Evolutionary conservation across 2,797 vertebrate species (phyloP).

Genomic region (Ctenopoma kingsleyae): DNA sequence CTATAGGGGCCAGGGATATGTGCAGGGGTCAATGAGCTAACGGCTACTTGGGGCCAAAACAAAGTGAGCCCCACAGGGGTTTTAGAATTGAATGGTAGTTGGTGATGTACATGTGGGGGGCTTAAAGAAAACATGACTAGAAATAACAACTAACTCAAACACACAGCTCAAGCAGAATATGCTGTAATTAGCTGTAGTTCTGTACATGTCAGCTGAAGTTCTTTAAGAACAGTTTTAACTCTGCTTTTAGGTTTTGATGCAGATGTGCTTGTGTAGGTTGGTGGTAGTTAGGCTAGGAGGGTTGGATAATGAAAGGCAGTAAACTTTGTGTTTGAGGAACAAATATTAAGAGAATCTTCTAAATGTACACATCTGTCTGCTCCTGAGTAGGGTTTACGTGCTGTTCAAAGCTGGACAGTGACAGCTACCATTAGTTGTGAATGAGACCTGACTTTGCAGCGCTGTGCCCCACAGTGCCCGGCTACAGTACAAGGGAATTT

Average conservation of each 20-base stretch:
- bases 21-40: conserved; percentile 73
- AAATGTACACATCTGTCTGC: neutral
- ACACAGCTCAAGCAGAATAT: conserved; percentile 34
- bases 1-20: conserved; percentile 71
- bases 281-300: neutral
- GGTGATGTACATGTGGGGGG: conserved; percentile 64
- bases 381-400: conserved; percentile 24
- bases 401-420: no score
- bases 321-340: neutral
- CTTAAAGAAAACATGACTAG: conserved; percentile 59
- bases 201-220: conserved; percentile 37
- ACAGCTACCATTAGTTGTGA: no score
- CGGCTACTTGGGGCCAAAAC: conserved; percentile 66
- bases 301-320: no score
- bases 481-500: no score
- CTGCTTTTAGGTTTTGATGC: conserved; percentile 3
- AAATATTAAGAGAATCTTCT: conserved; percentile 5
- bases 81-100: conserved; percentile 66
- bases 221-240: conserved; percentile 24
- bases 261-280: neutral
- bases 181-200: conserved; percentile 32
- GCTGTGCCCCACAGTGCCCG: no score
- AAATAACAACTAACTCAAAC: conserved; percentile 55
- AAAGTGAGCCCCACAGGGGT: conserved; percentile 70
- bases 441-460: no score